phyloP scores from a whole-genome alignment of 2,797 vertebrate genomes.

The Dicrostonyx torquatus region DNA sequence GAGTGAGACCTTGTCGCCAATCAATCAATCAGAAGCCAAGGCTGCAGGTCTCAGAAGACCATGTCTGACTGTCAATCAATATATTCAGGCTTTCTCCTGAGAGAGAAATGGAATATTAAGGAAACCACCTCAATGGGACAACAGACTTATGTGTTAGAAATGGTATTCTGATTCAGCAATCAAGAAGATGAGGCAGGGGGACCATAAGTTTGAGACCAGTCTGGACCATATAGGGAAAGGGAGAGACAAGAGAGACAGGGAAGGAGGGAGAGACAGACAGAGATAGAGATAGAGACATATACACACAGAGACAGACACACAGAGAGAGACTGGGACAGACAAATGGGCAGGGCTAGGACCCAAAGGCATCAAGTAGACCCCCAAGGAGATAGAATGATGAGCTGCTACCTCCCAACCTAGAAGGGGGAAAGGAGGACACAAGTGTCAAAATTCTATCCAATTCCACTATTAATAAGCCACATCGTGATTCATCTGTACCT shows the following conservation, averaged over 20 bases:
- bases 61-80: not conserved
- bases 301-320: too few relatives aligned
- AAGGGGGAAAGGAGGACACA: not conserved
- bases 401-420: not conserved
- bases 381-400: not conserved
- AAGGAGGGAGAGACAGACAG: not conserved
- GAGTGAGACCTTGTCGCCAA: not conserved
- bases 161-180: not conserved
- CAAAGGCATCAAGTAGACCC: not conserved
- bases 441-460: not conserved
- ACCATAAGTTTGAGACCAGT: not conserved
- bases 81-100: not conserved
- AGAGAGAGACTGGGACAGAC: too few relatives aligned
- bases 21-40: not conserved
- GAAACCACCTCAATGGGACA: not conserved
- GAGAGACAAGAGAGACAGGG: not conserved
- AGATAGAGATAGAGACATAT: rapidly evolving
- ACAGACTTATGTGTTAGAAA: not conserved
- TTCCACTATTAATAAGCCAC: constrained; percentile 52
- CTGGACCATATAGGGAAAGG: not conserved
- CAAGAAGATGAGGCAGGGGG: not conserved
- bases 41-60: not conserved
- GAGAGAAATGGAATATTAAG: not conserved
- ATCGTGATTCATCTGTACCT: constrained; percentile 56
- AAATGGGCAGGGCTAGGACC: not conserved